Evolutionary conservation across 1,140 invertebrate species (phyloP), one percentile per base, ranked within the genome.

Genomic region (Vanessa tameamea): DNA sequence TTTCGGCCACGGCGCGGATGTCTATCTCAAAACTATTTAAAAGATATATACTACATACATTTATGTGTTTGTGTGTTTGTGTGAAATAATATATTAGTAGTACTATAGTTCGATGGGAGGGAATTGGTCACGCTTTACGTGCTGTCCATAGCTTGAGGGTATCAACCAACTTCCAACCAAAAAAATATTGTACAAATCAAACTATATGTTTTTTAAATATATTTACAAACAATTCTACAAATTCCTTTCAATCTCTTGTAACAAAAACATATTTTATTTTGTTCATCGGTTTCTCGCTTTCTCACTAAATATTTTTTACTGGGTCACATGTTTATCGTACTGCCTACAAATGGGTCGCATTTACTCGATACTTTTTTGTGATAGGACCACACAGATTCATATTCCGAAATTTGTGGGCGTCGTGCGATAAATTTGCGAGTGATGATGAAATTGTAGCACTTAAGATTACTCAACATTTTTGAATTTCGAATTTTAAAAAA

Each of bases 291-390:
- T 31, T 31, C 26, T 31, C 6, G 26, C 3, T 31, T 31, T 31
- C 2, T 37, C 65, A 31, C 51, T 53, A 53, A 68, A 15, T 47
- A 20, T 69, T 69, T 64, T 64, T 64, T 64, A 64, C 63, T 47
- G 31, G 13, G 63, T 26, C 70, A 78, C 64, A 69, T 78, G 77
- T 73, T 73, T 70, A 72, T 59, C 31, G 74, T 74, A 69, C 72
- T 74, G 16, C 15, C 11, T 13, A 57, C 48, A 66, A 66, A 26
- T 75, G 31, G 50, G 57, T 51, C 64, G 64, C 47, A 74, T 47
- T 47, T n/a, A 82, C 59, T 65, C 64, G 81, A 82, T 78, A 82
- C 66, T 78, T 82, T 43, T 78, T 76, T 74, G 64, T 26, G 70
- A 75, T 68, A 68, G 67, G 77, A 75, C 78, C 78, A 77, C 80